Conservation (phyloP, 2,797 vertebrate genomes). For the Naso thynnoides region DNA sequence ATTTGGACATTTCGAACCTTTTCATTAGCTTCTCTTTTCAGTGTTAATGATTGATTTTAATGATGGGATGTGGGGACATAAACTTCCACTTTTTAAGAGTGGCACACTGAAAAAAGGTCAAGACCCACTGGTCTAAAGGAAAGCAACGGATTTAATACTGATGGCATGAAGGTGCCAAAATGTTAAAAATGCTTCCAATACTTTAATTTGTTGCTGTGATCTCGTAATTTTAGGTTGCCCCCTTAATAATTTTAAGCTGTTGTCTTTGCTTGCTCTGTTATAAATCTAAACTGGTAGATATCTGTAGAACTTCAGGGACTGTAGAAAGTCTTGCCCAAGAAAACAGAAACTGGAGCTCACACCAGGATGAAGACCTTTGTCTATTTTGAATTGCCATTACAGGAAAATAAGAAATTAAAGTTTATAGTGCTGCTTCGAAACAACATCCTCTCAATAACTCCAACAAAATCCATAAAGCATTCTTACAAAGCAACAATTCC, state of each 20-base stretch:
- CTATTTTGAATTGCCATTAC: slow-evolving; percentile 45
- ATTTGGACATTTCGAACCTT: too few species aligned
- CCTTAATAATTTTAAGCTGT: background rate
- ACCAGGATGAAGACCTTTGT: slow-evolving; percentile 2
- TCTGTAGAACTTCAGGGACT: background rate
- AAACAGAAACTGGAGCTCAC: slow-evolving; percentile 18
- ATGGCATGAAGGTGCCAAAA: background rate
- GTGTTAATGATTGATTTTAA: too few species aligned
- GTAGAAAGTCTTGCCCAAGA: background rate
- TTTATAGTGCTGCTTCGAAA: slow-evolving; percentile 16
- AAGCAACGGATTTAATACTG: background rate
- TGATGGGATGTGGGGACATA: too few species aligned
- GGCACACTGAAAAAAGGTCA: too few species aligned
- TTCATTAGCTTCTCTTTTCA: too few species aligned
- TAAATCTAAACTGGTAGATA: slow-evolving; percentile 10
- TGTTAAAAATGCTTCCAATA: slow-evolving; percentile 7
- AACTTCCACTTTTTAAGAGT: too few species aligned
- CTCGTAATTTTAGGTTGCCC: background rate
- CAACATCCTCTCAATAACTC: slow-evolving; percentile 29
- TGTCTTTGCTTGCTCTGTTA: slow-evolving; percentile 15
- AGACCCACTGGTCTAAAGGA: background rate
- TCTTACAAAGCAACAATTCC: slow-evolving; percentile 24
- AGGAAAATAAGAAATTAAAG: slow-evolving; percentile 27
- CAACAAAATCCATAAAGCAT: slow-evolving; percentile 31
- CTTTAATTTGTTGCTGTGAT: background rate